Conservation (phyloP, 2,888 invertebrate species). For the Selenia dentaria region DNA sequence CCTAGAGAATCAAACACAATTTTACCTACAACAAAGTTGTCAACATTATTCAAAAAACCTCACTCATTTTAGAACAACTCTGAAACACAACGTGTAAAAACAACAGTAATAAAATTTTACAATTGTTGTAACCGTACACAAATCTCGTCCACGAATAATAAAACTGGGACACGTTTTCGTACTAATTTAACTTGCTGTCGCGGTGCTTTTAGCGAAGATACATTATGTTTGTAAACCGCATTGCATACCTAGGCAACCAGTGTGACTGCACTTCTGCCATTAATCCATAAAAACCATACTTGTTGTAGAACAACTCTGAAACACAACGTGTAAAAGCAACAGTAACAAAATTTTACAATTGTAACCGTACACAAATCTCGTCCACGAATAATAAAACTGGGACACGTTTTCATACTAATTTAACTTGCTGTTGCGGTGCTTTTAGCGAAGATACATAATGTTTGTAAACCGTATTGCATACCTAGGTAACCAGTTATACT, state of each 20-base stretch:
- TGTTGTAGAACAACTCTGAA: no score
- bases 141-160: conserved; percentile 53
- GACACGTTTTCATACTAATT: conserved; percentile 66
- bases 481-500: neutral
- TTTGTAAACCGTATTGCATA: conserved; percentile 8
- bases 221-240: conserved; percentile 20
- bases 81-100: conserved; percentile 31
- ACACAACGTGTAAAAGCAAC: conserved; percentile 36
- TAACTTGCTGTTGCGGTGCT: conserved; percentile 55
- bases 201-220: conserved; percentile 44
- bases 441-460: conserved; percentile 39
- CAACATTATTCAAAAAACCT: no score
- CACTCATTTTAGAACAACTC: conserved; percentile 3
- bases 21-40: no score
- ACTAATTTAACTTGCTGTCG: conserved; percentile 64
- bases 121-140: conserved; percentile 41
- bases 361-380: conserved; percentile 48
- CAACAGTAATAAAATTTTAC: conserved; percentile 45
- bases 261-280: neutral
- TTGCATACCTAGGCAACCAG: neutral
- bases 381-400: conserved; percentile 55
- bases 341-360: conserved; percentile 44
- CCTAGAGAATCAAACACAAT: no score
- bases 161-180: conserved; percentile 63
- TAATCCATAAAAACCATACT: no score